Evolutionary conservation across 2,888 invertebrate species (phyloP), one percentile per base, ranked within the genome.

Genomic region (Lomographa bimaculata): DNA sequence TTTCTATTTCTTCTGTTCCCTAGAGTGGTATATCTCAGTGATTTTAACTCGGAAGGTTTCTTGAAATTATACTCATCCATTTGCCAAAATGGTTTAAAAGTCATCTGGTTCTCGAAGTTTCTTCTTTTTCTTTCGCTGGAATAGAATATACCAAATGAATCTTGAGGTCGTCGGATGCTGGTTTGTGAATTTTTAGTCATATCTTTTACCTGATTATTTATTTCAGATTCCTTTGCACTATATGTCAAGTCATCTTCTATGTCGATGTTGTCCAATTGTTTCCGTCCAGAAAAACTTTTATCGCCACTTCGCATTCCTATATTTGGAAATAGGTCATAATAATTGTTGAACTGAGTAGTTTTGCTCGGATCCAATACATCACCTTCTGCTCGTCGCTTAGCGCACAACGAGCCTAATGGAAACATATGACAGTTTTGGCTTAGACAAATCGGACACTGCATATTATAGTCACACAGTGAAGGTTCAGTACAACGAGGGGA

Each of bases 61-160:
- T 66, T 65, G 20, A 60, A 39, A 25, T 59, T 59, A 38, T 54
- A 61, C 38, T 71, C 64, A 36, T 79, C 74, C 42, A 75, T 58
- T 71, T 79, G 70, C 84, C 84, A 85, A 68, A 83, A 80, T 1
- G 80, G 79, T 43, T 68, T 77, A 23, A 60, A 55, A 5, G 67
- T 67, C 30, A 36, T 32, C 45, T 70, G 53, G 39, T 71, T 60
- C 34, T 65, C 64, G 19, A 49, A 24, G 42, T 64, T 60, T 44
- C 82, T 72, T 60, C 67, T 74, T 59, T 62, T 61, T 60, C 77
- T 70, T 46, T 66, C 48, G 52, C 72, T 75, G 46, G 53, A 71
- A 68, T 69, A 51, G 65, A 64, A 64, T n/a, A 54, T 63, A 54
- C 43, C 54, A 52, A 70, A 64, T 52, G 53, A 57, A 46, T 65